Base-by-base conservation (phyloP, 1,140 invertebrate species). In the Dryas iulia region DNA sequence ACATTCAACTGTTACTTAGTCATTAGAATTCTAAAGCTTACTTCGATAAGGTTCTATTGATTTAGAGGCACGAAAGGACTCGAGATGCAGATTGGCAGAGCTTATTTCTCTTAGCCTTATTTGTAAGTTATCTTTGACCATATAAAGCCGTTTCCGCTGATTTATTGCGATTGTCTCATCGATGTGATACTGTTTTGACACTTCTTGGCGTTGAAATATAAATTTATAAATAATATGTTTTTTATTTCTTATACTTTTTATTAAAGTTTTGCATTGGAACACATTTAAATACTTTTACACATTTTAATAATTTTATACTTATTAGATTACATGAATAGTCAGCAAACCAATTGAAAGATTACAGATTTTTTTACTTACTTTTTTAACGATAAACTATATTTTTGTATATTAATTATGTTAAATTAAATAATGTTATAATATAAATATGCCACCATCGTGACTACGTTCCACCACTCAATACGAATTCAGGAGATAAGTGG, bases 61-160 rank as follows among this genome's bases (percentile, higher is more conserved):
- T 47, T 47, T 18, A 10, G 8, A 35, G 12, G 33, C 39, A 18
- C 14, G 39, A 47, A 47, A 47, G 39, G 18, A 47, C 2, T 47
- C 39, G 10, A 47, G 18, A 21, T 47, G 39, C 14, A 47, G 2
- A 1, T 18, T 7, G 14, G 3, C 1, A 47, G 39, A 47, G 39
- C 18, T 47, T 47, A 47, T 47, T 21, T 47, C 39, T 47, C 39
- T 21, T 47, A 47, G 7, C 59, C 18, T 57, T 61, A 39, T 58
- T 58, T 14, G 54, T 31, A 47, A 18, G 7, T 14, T 33, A 61
- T 67, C 57, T 59, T 28, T 60, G 66, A n/a, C 59, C 54, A 35
- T 54, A 67, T 56, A 59, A 56, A 14, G 53, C 30, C 12, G 21
- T 30, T 54, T 60, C 58, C 26, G 14, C 3, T 67, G 31, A n/a